phyloP scores from a whole-genome alignment of 1,140 invertebrate genomes.

The Lepidurus apus region DNA sequence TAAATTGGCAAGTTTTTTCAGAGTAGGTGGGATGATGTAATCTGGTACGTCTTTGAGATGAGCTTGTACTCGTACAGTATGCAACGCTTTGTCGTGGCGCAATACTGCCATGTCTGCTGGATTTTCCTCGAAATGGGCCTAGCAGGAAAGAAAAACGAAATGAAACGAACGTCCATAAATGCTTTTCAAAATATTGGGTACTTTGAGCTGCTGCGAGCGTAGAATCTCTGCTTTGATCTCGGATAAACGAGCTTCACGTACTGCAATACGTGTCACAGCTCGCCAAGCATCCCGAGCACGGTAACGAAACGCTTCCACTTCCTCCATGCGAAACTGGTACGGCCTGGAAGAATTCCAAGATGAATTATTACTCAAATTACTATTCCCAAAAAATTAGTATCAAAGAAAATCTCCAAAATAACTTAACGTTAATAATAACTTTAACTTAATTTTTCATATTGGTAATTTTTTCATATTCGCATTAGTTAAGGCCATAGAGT shows the following conservation, averaged over 20 bases:
- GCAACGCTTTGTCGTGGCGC: constrained; percentile 85
- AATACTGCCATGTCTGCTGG: constrained; percentile 82
- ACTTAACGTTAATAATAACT: too few species aligned
- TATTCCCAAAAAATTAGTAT: too few species aligned
- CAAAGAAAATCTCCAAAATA: too few species aligned
- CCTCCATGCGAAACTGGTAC: constrained; percentile 89
- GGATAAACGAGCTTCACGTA: constrained; percentile 85
- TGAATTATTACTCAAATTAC: neutral
- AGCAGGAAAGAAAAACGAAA: constrained; percentile 35
- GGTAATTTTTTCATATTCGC: too few species aligned
- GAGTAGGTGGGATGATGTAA: constrained; percentile 76
- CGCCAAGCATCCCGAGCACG: constrained; percentile 88
- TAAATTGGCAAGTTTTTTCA: constrained; percentile 54
- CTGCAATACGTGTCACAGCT: constrained; percentile 84
- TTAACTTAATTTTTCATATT: too few species aligned
- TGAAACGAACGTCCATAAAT: neutral
- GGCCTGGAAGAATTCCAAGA: constrained; percentile 56
- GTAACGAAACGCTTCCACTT: constrained; percentile 93
- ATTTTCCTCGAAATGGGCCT: constrained; percentile 92
- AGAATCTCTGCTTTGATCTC: constrained; percentile 94
- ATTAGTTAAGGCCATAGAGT: too few species aligned
- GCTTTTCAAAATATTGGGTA: constrained; percentile 40
- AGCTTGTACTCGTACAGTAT: constrained; percentile 72
- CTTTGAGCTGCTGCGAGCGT: constrained; percentile 87
- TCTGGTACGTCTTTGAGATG: constrained; percentile 90